Conservation (phyloP, 1,140 invertebrate species). For the Magallana gigas region DNA sequence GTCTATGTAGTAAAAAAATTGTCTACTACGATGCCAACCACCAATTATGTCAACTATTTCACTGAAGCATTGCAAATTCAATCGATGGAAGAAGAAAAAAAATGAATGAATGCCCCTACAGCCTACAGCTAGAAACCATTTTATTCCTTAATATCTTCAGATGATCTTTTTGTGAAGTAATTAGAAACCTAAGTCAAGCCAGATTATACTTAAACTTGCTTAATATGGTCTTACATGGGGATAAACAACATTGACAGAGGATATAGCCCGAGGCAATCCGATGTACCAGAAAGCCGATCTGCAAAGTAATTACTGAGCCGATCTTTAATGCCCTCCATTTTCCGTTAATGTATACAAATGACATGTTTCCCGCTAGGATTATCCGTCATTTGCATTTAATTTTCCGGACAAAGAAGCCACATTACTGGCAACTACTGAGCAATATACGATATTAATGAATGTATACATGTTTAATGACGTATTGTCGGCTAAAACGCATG, state of each 20-base stretch:
- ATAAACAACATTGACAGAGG: not conserved
- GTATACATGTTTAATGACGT: not conserved
- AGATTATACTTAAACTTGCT: not conserved
- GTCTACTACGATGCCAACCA: no score
- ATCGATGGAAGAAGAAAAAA: not conserved
- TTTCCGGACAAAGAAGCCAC: not conserved
- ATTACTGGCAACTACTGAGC: not conserved
- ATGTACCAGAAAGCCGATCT: not conserved
- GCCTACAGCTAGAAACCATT: not conserved
- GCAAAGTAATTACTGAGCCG: not conserved
- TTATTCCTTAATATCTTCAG: not conserved
- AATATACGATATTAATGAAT: not conserved
- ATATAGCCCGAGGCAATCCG: not conserved
- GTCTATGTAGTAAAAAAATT: no score
- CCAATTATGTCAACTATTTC: no score
- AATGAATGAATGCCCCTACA: not conserved
- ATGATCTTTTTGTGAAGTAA: not conserved
- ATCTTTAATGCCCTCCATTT: constrained; percentile 12
- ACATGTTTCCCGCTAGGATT: not conserved
- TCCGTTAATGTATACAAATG: constrained; percentile 26
- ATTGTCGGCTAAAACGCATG: no score
- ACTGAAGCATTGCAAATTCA: not conserved
- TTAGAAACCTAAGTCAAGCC: not conserved
- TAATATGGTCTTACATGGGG: not conserved
- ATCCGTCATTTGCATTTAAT: not conserved